phyloP scores from a whole-genome alignment of 2,113 vertebrate species.

The Dicerorhinus sumatrensis region DNA sequence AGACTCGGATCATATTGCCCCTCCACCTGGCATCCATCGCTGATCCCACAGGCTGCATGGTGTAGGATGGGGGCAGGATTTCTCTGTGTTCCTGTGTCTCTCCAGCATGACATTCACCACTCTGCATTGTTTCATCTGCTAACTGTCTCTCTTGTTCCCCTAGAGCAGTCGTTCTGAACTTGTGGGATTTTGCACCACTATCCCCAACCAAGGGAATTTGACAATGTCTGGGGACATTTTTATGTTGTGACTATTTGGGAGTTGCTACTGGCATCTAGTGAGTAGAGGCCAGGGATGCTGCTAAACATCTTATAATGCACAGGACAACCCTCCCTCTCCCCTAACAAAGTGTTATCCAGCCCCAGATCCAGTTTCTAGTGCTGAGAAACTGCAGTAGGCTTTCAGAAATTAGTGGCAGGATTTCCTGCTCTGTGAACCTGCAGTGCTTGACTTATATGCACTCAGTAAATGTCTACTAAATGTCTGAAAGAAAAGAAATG shows the following conservation, averaged over 20 bases:
- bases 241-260: background rate
- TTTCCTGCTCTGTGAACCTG: background rate
- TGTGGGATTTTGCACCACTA: rapidly evolving
- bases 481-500: background rate
- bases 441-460: rapidly evolving
- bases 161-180: background rate
- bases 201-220: background rate
- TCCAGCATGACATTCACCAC: rapidly evolving
- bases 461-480: too few relatives aligned
- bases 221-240: background rate
- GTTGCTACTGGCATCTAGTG: background rate
- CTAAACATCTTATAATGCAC: background rate
- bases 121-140: rapidly evolving
- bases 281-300: background rate
- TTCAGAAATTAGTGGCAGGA: background rate
- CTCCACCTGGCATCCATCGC: background rate
- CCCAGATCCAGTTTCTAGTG: background rate
- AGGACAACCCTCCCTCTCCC: too few relatives aligned
- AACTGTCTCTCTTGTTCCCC: background rate
- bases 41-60: background rate
- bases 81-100: too few relatives aligned
- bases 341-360: too few relatives aligned
- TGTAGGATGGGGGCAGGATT: background rate
- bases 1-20: background rate
- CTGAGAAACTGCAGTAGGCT: background rate